A percentile compares a stretch with the other conserved stretches of the same genome.
These are phyloP conservation scores for Alosa alosa DNA, from an alignment of 2,113 vertebrate species.

Conservation along the genomic window DNA sequence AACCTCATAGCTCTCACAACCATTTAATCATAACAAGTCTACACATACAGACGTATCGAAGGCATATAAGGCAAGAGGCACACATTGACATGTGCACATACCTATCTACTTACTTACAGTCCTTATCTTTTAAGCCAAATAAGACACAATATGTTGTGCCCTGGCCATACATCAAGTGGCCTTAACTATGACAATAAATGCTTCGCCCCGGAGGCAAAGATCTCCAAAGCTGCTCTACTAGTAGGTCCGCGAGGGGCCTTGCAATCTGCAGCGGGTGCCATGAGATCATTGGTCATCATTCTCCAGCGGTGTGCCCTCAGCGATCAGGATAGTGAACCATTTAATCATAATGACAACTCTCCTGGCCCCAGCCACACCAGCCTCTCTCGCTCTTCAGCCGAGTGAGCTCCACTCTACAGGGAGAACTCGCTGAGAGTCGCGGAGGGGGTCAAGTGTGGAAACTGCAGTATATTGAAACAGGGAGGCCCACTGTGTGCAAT, in stretches of 20 bases:
- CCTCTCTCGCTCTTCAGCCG: neutral
- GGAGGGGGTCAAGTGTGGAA: neutral
- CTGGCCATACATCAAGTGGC: neutral
- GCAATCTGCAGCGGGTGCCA: constrained; percentile 3
- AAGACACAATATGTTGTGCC: neutral
- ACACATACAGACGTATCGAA: neutral
- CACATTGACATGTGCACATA: neutral
- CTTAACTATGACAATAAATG: constrained; percentile 16
- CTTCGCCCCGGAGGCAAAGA: neutral
- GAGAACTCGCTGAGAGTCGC: neutral
- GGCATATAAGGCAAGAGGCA: neutral
- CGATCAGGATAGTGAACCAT: constrained; percentile 9
- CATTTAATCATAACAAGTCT: neutral
- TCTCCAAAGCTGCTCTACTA: neutral
- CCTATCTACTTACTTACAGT: neutral
- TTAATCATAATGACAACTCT: constrained; percentile 18
- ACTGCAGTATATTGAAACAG: neutral
- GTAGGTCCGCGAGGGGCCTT: neutral
- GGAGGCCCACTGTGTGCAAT: neutral
- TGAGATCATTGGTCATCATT: constrained; percentile 14
- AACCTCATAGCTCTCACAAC: neutral
- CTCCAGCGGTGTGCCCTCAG: neutral
- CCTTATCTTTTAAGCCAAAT: neutral
- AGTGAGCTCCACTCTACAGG: neutral
- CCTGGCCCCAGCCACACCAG: neutral